These are phyloP conservation scores for Neosilurus hyrtlii DNA, from an alignment of 2,797 vertebrate genomes.

Conservation along the genomic window DNA sequence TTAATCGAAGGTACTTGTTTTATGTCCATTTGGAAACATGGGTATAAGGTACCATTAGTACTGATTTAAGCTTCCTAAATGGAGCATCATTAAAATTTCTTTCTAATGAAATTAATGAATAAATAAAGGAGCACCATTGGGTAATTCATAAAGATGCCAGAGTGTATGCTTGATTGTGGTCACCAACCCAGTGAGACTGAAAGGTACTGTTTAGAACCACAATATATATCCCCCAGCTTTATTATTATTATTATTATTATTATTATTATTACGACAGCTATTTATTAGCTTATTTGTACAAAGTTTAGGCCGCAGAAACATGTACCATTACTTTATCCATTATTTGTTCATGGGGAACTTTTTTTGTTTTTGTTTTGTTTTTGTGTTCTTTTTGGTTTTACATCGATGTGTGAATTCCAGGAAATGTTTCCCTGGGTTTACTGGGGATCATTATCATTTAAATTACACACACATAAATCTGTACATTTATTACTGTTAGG, in stretches of 20 bases:
- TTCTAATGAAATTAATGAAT: too few relatives aligned
- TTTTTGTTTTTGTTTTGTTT: background rate
- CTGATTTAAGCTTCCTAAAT: background rate
- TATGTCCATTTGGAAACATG: background rate
- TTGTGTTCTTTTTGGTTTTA: background rate
- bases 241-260: too few relatives aligned
- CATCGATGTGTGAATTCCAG: background rate
- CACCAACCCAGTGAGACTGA: background rate
- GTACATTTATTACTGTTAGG: background rate
- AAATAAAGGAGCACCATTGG: background rate
- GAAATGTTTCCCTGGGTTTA: background rate
- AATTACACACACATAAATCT: constrained; percentile 2
- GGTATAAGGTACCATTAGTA: background rate
- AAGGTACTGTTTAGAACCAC: background rate
- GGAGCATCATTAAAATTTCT: background rate
- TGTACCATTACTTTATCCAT: background rate
- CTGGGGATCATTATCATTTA: background rate
- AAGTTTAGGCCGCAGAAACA: background rate
- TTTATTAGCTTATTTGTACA: background rate
- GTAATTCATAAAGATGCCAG: background rate
- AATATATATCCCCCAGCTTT: too few relatives aligned
- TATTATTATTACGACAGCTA: too few relatives aligned
- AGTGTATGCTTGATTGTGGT: background rate
- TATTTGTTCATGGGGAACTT: background rate
- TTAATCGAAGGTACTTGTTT: background rate